A percentile compares a stretch with the other conserved stretches of the same genome.
phyloP scores from a whole-genome alignment of 2,888 invertebrate genomes.

The Elegia similella region DNA sequence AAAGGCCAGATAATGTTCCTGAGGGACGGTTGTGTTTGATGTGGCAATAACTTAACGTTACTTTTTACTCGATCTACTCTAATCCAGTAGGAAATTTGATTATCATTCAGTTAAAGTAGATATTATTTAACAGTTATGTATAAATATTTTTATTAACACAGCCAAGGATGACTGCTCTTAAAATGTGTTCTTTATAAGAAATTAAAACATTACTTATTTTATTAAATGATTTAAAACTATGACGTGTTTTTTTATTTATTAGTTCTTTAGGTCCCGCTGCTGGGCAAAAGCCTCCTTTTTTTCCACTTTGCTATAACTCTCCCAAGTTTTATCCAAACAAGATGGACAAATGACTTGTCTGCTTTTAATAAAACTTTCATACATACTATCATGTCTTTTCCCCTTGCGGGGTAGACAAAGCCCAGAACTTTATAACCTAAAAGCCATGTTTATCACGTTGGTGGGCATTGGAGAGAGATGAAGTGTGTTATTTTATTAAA shows the following conservation, averaged over 20 bases:
- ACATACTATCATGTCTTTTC: too few species aligned
- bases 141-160: conserved; percentile 45
- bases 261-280: too few species aligned
- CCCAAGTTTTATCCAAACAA: too few species aligned
- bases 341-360: too few species aligned
- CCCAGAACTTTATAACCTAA: too few species aligned
- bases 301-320: too few species aligned
- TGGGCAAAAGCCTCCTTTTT: too few species aligned
- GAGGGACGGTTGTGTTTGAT: conserved; percentile 39
- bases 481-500: conserved; percentile 15
- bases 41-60: conserved; percentile 33
- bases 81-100: conserved; percentile 30
- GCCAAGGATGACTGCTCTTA: conserved; percentile 71
- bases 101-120: conserved; percentile 24
- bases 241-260: too few species aligned
- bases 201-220: conserved; percentile 80
- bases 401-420: too few species aligned
- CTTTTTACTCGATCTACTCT: conserved; percentile 23
- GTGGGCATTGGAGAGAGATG: too few species aligned
- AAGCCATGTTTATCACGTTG: too few species aligned
- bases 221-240: conserved; percentile 73
- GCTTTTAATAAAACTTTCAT: too few species aligned
- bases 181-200: conserved; percentile 75
- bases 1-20: conserved; percentile 26
- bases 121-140: conserved; percentile 33